phyloP scores from a whole-genome alignment of 2,888 invertebrate genomes.

The Noctua pronuba region DNA sequence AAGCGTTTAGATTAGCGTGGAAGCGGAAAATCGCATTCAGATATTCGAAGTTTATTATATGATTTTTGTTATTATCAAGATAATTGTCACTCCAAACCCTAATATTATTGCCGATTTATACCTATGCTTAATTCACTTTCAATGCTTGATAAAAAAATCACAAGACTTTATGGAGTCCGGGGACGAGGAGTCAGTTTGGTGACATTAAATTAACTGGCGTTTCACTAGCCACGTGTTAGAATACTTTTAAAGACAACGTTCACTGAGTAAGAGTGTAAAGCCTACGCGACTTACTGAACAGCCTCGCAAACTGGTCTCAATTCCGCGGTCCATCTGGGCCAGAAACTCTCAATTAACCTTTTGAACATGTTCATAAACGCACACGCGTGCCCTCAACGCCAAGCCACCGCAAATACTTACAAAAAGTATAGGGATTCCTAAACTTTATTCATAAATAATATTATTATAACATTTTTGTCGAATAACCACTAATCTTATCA shows the following conservation, averaged over 20 bases:
- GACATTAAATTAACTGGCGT: background rate
- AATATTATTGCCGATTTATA: background rate
- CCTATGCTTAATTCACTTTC: background rate
- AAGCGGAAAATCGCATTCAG: background rate
- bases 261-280: background rate
- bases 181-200: background rate
- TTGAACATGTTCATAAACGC: no score
- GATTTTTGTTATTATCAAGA: background rate
- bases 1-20: background rate
- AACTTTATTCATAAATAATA: no score
- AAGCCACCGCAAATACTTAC: no score
- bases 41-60: background rate
- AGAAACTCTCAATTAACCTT: background rate
- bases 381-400: no score
- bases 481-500: no score
- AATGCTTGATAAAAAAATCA: background rate
- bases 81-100: background rate
- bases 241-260: background rate
- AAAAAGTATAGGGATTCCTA: no score
- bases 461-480: no score
- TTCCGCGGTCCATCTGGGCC: background rate
- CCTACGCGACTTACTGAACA: background rate
- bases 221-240: background rate
- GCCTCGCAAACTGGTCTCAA: background rate
- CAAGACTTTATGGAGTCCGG: background rate